Base-by-base conservation (phyloP, 2,888 invertebrate genomes). In the Pollenia amentaria region DNA sequence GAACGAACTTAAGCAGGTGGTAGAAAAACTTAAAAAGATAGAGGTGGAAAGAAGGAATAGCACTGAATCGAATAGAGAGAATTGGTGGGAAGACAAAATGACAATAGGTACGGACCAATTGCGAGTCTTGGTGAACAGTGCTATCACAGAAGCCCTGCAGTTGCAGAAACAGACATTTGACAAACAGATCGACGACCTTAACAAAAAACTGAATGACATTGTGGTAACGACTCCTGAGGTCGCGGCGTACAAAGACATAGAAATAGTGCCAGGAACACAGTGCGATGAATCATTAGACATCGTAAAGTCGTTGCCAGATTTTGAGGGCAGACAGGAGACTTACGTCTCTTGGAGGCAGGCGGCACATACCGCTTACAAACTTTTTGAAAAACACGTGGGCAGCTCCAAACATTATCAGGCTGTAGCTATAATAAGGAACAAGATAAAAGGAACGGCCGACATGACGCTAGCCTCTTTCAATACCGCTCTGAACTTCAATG, bases 401-500 rank as follows among this genome's bases (percentile, higher is more conserved):
- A 83, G 76, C n/a, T 82, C 78, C 21, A 82, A 70, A 38, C 69
- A 81, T 65, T 82, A 81, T 29, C 80, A 87, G n/a, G n/a, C n/a
- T n/a, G 65, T 85, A 0, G 78, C 78, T 10, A 88, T 83, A 10
- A 72, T 85, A 10, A 51, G 84, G 12, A 84, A 87, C 16, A 85
- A 79, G 12, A 53, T 88, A 12, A 72, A 64, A 53, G 76, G 76
- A 64, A 42, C 82, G 12, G 85, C 87, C 0, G 84, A 88, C 44
- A 77, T 76, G 1, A 73, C 78, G 3, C 42, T 84, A 7, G 57
- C 84, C 0, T 88, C 88, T 1, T 88, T 88, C 60, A 89, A 87
- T n/a, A 89, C 87, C 9, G 87, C 82, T 0, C 44, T 87, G 3
- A 84, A 89, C 55, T 88, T 85, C 64, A 78, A 53, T 60, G 75